Conservation (phyloP, 1,140 invertebrate species). For the Cylas formicarius region DNA sequence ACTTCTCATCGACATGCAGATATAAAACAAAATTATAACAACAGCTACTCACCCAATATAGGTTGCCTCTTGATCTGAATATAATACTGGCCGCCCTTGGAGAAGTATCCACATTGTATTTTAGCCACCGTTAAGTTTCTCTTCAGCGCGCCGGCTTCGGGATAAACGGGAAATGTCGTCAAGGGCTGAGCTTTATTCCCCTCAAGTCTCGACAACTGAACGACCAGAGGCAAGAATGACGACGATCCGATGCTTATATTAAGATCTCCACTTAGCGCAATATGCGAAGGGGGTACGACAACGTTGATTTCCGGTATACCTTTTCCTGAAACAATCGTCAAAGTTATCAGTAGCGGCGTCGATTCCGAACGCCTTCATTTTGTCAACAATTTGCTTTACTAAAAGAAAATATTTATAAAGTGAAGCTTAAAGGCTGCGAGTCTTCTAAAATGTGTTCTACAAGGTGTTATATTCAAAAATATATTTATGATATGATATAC, state of each 20-base stretch:
- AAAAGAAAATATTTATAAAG: no score
- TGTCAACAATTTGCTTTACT: no score
- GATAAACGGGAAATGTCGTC: constrained; percentile 38
- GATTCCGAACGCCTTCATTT: no score
- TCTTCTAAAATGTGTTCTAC: no score
- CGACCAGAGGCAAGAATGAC: constrained; percentile 32
- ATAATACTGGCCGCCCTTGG: constrained; percentile 53
- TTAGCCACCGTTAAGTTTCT: constrained; percentile 44
- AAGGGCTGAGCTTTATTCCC: constrained; percentile 33
- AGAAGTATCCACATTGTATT: constrained; percentile 62
- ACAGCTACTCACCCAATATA: constrained; percentile 27
- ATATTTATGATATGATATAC: no score
- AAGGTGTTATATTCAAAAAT: no score
- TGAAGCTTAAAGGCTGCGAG: no score
- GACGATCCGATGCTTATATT: constrained; percentile 48
- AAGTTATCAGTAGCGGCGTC: no score
- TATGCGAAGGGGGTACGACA: constrained; percentile 51
- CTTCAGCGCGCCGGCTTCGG: constrained; percentile 32
- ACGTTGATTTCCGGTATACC: constrained; percentile 42
- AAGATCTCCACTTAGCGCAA: constrained; percentile 59
- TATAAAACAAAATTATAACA: no score
- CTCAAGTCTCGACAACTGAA: constrained; percentile 44
- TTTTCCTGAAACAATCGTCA: constrained; percentile 32
- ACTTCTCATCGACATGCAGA: no score
- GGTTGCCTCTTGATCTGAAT: constrained; percentile 42